Conservation (phyloP, 1,140 invertebrate genomes). For the Augochlora pura region DNA sequence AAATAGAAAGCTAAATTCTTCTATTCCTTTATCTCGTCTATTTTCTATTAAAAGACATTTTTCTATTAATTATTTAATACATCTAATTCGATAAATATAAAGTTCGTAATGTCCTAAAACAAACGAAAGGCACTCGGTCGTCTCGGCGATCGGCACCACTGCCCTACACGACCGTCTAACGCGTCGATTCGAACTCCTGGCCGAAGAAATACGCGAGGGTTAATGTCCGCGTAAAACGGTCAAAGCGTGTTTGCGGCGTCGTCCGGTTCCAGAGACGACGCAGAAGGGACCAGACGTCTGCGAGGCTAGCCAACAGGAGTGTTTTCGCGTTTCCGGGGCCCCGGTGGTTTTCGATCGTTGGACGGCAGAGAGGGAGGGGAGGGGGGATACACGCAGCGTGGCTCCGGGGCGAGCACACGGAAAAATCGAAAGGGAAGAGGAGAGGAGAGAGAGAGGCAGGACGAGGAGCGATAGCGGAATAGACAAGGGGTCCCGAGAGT, state of each 20-base stretch:
- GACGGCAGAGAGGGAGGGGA: too few relatives aligned
- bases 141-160: too few relatives aligned
- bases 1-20: too few relatives aligned
- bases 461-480: constrained; percentile 46
- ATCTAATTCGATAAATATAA: too few relatives aligned
- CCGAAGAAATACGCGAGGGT: background rate
- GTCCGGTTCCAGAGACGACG: background rate
- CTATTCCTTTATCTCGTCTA: too few relatives aligned
- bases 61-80: too few relatives aligned
- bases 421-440: background rate
- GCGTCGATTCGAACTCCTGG: too few relatives aligned
- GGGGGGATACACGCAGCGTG: background rate
- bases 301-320: background rate
- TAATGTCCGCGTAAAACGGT: background rate
- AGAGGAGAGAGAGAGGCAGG: background rate
- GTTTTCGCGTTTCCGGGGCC: background rate
- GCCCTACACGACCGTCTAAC: too few relatives aligned
- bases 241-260: background rate
- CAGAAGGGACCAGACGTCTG: background rate
- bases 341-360: background rate
- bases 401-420: background rate
- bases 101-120: too few relatives aligned
- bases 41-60: too few relatives aligned
- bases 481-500: constrained; percentile 38
- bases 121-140: too few relatives aligned